Base-by-base conservation (phyloP, 2,113 vertebrate genomes). In the Solea solea region DNA sequence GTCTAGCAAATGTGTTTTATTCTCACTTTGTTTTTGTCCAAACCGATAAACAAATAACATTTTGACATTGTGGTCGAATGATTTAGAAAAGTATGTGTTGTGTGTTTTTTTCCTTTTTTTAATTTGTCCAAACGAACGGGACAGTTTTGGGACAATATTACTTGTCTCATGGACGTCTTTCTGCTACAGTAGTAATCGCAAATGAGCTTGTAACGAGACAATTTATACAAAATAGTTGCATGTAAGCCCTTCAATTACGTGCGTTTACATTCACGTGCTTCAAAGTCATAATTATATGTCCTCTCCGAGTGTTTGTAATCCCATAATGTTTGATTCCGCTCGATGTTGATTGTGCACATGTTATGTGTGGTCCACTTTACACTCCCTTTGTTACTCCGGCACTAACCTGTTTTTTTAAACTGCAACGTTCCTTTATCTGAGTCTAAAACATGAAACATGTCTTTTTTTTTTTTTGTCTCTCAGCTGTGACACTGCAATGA, bases 401-500 rank as follows among this genome's bases (percentile, higher is more conserved):
- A 14, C 57, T 14, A 16, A 13, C 12, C 9, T 72, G 16, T 42
- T 15, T 42, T 15, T 59, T 27, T 48, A 69, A 72, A 39, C 60
- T 0, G 0, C 48, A 28, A 66, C 51, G 14, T n/a, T 25, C 11
- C 27, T 74, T 59, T 12, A 50, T 48, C 41, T 34, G 16, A 45
- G 10, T 0, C 10, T 11, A 44, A 16, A n/a, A 3, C 5, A n/a
- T n/a, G 10, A 66, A 50, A 8, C 14, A 15, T 34, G 7, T 4
- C 8, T 5, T 45, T 57, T 5, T 69, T 57, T 5, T 69, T 70
- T 9, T 44, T 62, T 11, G 60, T 51, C 64, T 55, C 58, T 73
- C 71, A 85, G 79, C 80, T 64, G 58, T 54, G 52, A 67, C 67
- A 27, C 67, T 65, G 82, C 80, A 51, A 91, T 91, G 81, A 90